Evolutionary conservation across 1,140 invertebrate genomes (phyloP).

Genomic region (Lepidostoma basale): DNA sequence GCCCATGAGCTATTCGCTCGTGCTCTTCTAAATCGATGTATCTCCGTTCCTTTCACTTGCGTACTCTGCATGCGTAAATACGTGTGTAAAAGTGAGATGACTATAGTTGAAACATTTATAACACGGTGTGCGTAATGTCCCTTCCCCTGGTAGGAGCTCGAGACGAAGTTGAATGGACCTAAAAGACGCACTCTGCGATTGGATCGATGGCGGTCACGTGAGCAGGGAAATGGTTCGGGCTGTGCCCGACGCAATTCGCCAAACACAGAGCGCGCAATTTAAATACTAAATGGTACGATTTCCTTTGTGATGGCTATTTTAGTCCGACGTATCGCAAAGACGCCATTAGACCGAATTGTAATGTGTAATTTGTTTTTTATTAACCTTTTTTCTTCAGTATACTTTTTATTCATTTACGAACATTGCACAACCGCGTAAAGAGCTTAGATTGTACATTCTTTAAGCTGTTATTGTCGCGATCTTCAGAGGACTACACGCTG

Average conservation of each 20-base stretch:
- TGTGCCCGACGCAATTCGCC: slow-evolving; percentile 2
- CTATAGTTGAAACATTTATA: slow-evolving; percentile 25
- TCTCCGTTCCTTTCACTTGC: slow-evolving; percentile 59
- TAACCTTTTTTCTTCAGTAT: no score
- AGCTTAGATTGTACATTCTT: no score
- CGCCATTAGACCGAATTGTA: no score
- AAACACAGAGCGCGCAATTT: slow-evolving; percentile 24
- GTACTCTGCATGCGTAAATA: not conserved
- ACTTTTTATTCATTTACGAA: no score
- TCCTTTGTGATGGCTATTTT: not conserved
- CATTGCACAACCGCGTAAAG: no score
- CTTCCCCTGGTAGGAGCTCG: slow-evolving; percentile 53
- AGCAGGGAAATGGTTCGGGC: slow-evolving; percentile 39
- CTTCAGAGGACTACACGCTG: no score
- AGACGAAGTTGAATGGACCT: slow-evolving; percentile 62
- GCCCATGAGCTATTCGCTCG: slow-evolving; percentile 59
- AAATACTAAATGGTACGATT: not conserved
- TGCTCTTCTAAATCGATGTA: slow-evolving; percentile 61
- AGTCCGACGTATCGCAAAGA: no score
- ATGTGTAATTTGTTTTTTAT: no score
- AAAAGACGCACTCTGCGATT: slow-evolving; percentile 60
- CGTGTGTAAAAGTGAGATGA: slow-evolving; percentile 33
- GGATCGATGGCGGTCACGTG: slow-evolving; percentile 62
- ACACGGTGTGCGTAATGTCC: slow-evolving; percentile 58
- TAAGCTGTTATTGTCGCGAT: no score